Conservation (phyloP, 2,888 invertebrate species). For the Apodemia zela region DNA sequence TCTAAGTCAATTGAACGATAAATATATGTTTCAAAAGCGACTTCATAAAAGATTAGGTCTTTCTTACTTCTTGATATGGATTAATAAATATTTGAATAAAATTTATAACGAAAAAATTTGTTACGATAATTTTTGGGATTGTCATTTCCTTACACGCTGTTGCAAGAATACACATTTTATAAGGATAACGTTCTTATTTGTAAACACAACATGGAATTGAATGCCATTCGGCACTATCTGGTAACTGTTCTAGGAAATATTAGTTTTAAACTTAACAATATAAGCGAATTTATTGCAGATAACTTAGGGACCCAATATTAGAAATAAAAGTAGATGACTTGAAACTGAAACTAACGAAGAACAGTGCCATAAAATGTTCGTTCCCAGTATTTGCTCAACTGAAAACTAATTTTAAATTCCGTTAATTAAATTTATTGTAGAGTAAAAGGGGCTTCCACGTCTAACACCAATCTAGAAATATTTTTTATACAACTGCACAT, state of each 20-base stretch:
- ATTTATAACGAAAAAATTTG: too few relatives aligned
- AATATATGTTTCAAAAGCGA: neutral
- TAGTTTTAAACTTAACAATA: conserved; percentile 7
- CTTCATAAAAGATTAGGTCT: neutral
- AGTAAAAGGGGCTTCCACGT: conserved; percentile 59
- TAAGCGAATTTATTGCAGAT: conserved; percentile 18
- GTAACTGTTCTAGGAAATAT: conserved; percentile 17
- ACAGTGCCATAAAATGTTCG: conserved; percentile 70
- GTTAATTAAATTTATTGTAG: conserved; percentile 33
- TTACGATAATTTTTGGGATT: neutral
- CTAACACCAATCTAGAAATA: conserved; percentile 41
- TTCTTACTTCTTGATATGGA: neutral
- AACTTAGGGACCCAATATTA: conserved; percentile 21
- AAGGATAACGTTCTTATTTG: neutral
- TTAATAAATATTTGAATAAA: neutral
- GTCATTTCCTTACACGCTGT: neutral
- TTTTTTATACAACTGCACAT: conserved; percentile 16
- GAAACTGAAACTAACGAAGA: conserved; percentile 59
- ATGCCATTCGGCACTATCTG: neutral
- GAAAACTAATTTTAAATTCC: conserved; percentile 39
- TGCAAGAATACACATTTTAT: neutral
- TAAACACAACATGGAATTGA: neutral
- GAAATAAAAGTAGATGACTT: conserved; percentile 20
- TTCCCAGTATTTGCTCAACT: conserved; percentile 66
- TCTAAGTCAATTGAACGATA: conserved; percentile 9